phyloP scores from a whole-genome alignment of 2,888 invertebrate species.

The Spatulosminthurus flaviceps region DNA sequence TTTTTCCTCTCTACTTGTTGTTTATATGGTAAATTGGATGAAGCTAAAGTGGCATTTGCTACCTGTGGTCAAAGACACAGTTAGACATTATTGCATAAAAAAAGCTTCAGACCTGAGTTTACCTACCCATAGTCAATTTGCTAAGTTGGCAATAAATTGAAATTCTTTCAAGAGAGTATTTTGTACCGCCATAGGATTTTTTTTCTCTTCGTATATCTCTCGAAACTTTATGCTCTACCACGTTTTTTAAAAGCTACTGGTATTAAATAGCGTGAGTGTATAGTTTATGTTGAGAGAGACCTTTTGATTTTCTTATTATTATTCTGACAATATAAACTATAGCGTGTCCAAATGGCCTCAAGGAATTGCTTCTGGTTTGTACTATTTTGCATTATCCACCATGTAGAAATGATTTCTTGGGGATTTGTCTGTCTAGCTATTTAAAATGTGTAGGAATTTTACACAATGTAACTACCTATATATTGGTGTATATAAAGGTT shows the following conservation, averaged over 20 bases:
- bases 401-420: too few species aligned
- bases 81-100: too few species aligned
- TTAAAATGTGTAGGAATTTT: too few species aligned
- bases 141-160: background rate
- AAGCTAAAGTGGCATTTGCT: too few species aligned
- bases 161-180: background rate
- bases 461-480: too few species aligned
- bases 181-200: constrained; percentile 1
- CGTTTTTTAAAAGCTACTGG: background rate
- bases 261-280: background rate
- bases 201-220: background rate
- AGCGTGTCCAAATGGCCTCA: constrained; percentile 5
- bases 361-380: constrained; percentile 13
- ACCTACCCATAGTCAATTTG: too few species aligned
- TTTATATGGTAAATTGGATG: too few species aligned
- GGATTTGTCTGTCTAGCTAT: too few species aligned
- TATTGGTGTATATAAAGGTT: background rate
- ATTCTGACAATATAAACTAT: constrained; percentile 13
- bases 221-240: constrained; percentile 4
- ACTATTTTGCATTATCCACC: background rate
- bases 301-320: background rate
- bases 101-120: too few species aligned
- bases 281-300: too few species aligned
- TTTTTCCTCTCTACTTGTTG: too few species aligned
- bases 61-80: too few species aligned